Percentiles rank a stretch among this genome's conserved stretches.
These are phyloP conservation scores for Loxodonta africana DNA, from an alignment of 2,113 vertebrate species.

Conservation along the genomic window DNA sequence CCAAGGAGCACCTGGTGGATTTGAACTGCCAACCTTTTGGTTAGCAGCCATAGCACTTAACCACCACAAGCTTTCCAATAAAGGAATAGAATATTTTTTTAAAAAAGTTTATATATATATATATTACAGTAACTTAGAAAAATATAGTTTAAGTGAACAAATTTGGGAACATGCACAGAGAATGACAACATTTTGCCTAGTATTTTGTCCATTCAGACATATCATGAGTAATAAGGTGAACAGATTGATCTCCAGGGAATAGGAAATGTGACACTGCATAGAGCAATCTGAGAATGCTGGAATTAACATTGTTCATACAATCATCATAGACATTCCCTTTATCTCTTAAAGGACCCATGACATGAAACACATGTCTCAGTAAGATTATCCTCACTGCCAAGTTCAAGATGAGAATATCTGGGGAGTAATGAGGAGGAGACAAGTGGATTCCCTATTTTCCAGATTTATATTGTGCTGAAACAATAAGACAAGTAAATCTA, in stretches of 20 bases:
- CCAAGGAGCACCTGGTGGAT: too few relatives aligned
- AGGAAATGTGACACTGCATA: not conserved
- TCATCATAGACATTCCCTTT: not conserved
- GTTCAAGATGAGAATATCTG: not conserved
- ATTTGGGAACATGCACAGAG: not conserved
- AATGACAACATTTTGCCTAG: not conserved
- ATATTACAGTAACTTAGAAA: not conserved
- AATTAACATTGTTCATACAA: not conserved
- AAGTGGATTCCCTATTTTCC: not conserved
- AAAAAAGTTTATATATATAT: too few relatives aligned
- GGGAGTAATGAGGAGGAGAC: fast-evolving
- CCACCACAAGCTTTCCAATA: too few relatives aligned
- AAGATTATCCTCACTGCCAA: not conserved
- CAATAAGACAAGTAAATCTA: not conserved
- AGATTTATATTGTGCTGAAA: not conserved
- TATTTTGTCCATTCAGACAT: not conserved
- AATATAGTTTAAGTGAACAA: not conserved
- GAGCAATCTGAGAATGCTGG: slow-evolving; percentile 16
- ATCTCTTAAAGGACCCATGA: not conserved
- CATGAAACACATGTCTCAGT: not conserved
- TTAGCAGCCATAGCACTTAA: too few relatives aligned
- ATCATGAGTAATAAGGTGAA: not conserved
- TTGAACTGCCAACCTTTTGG: too few relatives aligned
- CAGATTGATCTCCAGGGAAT: not conserved
- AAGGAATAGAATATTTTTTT: too few relatives aligned